Percentiles rank a stretch among this genome's conserved stretches.
Evolutionary conservation across 2,113 vertebrate genomes (phyloP).

Genomic region (Amblyopsis rosae): DNA sequence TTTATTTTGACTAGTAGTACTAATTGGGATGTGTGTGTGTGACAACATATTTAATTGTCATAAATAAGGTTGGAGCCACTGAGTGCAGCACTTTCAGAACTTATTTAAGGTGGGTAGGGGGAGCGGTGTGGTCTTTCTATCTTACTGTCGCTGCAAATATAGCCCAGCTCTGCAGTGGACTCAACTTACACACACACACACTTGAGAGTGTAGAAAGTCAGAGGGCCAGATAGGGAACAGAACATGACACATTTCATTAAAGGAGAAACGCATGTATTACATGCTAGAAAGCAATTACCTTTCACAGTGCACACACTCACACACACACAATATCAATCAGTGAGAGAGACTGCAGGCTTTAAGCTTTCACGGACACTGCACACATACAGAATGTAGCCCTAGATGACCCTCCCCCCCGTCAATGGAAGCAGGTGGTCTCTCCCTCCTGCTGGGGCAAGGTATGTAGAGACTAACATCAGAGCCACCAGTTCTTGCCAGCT

Average conservation of each 20-base stretch:
- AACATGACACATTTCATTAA: too few species aligned
- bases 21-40: background rate
- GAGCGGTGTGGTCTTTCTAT: background rate
- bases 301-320: too few species aligned
- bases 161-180: background rate
- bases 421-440: slow-evolving; percentile 12
- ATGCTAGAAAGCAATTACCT: too few species aligned
- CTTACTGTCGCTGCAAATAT: slow-evolving; percentile 9
- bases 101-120: too few species aligned
- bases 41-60: too few species aligned
- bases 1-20: background rate
- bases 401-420: background rate
- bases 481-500: slow-evolving; percentile 19
- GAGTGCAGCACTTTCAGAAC: too few species aligned
- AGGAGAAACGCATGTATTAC: too few species aligned
- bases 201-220: too few species aligned
- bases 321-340: background rate
- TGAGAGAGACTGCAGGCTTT: background rate
- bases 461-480: slow-evolving; percentile 16
- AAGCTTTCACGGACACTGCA: background rate
- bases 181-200: slow-evolving; percentile 4
- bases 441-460: slow-evolving; percentile 17
- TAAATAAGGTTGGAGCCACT: too few species aligned
- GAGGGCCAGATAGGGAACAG: too few species aligned
- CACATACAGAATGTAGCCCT: background rate